Evolutionary conservation across 2,113 vertebrate genomes (phyloP).

Genomic region (Brachypodius melanocephalos): DNA sequence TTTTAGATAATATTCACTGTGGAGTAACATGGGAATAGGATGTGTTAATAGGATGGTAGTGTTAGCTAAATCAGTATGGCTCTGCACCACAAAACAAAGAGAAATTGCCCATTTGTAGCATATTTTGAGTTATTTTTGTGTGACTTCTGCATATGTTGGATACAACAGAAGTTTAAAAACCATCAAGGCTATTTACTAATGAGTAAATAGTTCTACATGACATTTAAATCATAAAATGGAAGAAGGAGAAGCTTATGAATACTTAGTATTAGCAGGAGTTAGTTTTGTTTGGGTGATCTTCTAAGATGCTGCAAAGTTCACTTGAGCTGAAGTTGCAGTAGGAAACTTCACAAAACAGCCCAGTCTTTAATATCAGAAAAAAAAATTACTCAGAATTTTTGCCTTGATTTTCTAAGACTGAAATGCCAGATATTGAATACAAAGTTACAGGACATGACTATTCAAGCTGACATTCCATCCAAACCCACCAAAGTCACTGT

Average conservation of each 20-base stretch:
- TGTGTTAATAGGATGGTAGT: not conserved
- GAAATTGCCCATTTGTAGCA: not conserved
- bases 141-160: not conserved
- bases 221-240: not conserved
- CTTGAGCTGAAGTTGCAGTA: not conserved
- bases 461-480: not conserved
- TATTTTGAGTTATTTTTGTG: not conserved
- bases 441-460: not conserved
- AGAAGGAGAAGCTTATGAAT: not conserved
- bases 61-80: not conserved
- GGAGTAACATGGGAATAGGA: not conserved
- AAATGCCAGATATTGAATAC: not conserved
- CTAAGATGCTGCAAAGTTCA: not conserved
- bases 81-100: not conserved
- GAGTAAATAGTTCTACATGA: not conserved
- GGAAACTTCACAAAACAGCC: not conserved
- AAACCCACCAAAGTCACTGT: conserved; percentile 8
- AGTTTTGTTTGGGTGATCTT: not conserved
- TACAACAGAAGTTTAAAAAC: not conserved
- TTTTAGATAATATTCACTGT: not conserved
- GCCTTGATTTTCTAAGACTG: not conserved
- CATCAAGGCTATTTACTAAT: not conserved
- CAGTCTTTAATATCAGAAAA: not conserved
- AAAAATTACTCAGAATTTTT: not conserved
- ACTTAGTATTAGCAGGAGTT: not conserved